phyloP scores from a whole-genome alignment of 2,113 vertebrate genomes.

The Marcusenius ussheri region DNA sequence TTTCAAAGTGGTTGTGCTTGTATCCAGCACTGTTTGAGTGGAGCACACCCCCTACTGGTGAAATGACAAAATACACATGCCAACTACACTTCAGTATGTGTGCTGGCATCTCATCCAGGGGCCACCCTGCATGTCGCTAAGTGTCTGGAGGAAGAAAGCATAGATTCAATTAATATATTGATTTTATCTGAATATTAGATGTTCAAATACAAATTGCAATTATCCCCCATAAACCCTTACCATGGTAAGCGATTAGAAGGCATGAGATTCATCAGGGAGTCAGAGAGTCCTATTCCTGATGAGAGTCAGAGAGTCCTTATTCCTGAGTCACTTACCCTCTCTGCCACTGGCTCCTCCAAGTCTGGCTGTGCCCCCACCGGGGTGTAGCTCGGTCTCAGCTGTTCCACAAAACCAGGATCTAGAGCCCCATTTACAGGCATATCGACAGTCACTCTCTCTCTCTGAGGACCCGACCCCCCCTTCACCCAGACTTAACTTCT shows the following conservation, averaged over 20 bases:
- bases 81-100: background rate
- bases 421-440: background rate
- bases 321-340: background rate
- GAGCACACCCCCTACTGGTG: slow-evolving; percentile 6
- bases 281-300: background rate
- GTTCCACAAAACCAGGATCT: background rate
- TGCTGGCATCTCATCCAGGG: background rate
- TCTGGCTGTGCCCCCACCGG: background rate
- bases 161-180: background rate
- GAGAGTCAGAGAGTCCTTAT: background rate
- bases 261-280: background rate
- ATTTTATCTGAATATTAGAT: background rate
- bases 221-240: background rate
- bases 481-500: background rate
- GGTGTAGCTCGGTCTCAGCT: background rate
- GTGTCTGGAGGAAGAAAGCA: background rate
- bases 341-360: background rate
- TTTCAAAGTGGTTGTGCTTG: background rate
- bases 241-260: background rate
- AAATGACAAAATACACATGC: background rate
- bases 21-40: background rate
- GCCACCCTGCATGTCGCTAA: background rate
- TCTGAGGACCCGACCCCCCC: background rate
- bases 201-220: background rate
- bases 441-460: background rate